Percentiles rank a stretch among this genome's conserved stretches.
phyloP scores from a whole-genome alignment of 1,140 invertebrate genomes.

The Sarcophaga peregrina region DNA sequence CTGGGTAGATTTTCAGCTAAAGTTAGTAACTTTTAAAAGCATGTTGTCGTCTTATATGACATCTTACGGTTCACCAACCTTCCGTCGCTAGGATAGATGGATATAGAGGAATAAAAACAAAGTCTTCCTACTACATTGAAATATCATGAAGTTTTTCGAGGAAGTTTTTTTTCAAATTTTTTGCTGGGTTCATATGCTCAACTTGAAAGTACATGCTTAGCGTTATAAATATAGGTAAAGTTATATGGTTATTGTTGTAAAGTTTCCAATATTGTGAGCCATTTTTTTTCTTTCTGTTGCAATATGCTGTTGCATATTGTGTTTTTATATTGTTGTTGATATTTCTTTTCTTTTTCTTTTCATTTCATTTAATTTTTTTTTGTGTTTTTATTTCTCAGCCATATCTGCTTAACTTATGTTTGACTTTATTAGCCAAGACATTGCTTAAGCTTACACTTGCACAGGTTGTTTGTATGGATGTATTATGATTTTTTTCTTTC shows the following conservation, averaged over 20 bases:
- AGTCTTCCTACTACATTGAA: too few relatives aligned
- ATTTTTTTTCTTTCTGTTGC: slow-evolving; percentile 5
- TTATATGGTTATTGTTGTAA: slow-evolving; percentile 41
- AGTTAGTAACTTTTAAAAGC: too few relatives aligned
- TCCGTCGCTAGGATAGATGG: too few relatives aligned
- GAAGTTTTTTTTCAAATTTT: neutral
- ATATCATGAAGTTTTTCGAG: too few relatives aligned
- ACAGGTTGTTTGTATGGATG: neutral
- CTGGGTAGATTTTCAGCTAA: too few relatives aligned
- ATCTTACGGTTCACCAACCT: too few relatives aligned
- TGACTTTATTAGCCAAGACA: slow-evolving; percentile 46
- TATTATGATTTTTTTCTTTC: neutral
- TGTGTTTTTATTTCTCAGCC: slow-evolving; percentile 7
- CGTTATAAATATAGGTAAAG: slow-evolving; percentile 41
- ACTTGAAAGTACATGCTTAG: slow-evolving; percentile 33
- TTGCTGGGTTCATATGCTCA: neutral
- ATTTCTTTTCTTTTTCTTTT: too few relatives aligned
- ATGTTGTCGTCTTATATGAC: too few relatives aligned
- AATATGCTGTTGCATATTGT: neutral
- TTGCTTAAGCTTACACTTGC: slow-evolving; percentile 30
- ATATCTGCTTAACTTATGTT: slow-evolving; percentile 45
- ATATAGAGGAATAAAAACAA: too few relatives aligned
- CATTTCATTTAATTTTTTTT: too few relatives aligned
- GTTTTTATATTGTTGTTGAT: neutral
- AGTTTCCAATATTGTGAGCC: neutral